phyloP scores from a whole-genome alignment of 1,140 invertebrate species.

The Apis laboriosa region DNA sequence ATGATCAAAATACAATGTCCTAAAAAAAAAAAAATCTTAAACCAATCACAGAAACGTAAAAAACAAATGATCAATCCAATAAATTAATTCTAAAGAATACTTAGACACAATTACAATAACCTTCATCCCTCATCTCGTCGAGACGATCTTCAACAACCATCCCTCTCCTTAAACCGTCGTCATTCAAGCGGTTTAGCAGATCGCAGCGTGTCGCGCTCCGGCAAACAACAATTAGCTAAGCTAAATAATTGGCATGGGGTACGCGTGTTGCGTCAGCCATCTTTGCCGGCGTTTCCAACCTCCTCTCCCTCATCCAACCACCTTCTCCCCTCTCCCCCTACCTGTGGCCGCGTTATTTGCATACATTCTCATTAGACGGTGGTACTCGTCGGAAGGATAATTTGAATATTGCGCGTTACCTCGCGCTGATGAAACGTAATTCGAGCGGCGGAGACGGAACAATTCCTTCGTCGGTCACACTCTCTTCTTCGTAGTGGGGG shows the following conservation, averaged over 20 bases:
- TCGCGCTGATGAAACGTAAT: conserved; percentile 76
- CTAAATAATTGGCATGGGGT: conserved; percentile 57
- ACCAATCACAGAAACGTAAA: too few species aligned
- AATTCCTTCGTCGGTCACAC: conserved; percentile 53
- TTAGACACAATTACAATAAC: too few species aligned
- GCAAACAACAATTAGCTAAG: conserved; percentile 57
- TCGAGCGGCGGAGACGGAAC: conserved; percentile 69
- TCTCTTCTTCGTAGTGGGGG: not conserved
- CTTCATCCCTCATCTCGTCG: not conserved
- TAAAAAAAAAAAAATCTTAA: too few species aligned
- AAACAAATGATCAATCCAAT: too few species aligned
- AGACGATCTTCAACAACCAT: not conserved
- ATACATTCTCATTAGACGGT: conserved; percentile 75
- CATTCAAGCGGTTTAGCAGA: conserved; percentile 2
- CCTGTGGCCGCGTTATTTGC: conserved; percentile 69
- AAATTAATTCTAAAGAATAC: too few species aligned
- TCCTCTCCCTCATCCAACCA: too few species aligned
- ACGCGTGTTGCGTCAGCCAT: conserved; percentile 16
- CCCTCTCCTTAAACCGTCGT: not conserved
- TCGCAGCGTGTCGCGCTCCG: not conserved
- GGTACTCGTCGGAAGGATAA: conserved; percentile 55
- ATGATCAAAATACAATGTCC: too few species aligned
- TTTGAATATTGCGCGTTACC: conserved; percentile 77
- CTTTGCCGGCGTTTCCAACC: conserved; percentile 23
- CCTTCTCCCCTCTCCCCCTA: not conserved